Evolutionary conservation across 2,113 vertebrate species (phyloP), one percentile per base, ranked within the genome.

Genomic region (Amblyopsis rosae): DNA sequence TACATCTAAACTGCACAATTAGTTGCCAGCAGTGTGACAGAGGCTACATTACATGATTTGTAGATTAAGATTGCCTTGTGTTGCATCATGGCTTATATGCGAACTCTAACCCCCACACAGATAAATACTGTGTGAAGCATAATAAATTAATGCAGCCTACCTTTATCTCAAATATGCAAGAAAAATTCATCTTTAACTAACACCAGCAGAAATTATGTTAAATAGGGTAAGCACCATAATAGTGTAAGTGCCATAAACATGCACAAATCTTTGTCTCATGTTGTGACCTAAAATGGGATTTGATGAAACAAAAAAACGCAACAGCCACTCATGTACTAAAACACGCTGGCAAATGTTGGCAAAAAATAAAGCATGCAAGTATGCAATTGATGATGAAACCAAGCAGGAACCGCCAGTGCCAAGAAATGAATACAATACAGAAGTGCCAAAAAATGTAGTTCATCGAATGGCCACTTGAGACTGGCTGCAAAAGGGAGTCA

Each of bases 31-130:
- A 3, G 16, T 65, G 12, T 41, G 54, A 26, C 53, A 54, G 41
- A 58, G 16, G 35, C 35, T 3, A 35, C n/a, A 48, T 11, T 55
- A 4, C 1, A 11, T 49, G 48, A 46, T 45, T 46, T 41, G 62
- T 11, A 57, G 9, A 53, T 12, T 55, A 35, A 41, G 6, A 57
- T 56, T 57, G 12, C 59, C 33, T 55, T 12, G 7, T 4, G 13
- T 76, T 62, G 11, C 70, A 48, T 73, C 59, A 66, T 55, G 53
- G 4, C 35, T 62, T 58, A 1, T 17, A 19, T 12, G 57, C 6
- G 60, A 55, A 54, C 54, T 55, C 7, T 17, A 12, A 12, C 10
- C 13, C 11, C 9, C 7, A 63, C 11, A 51, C 45, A 10, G 51
- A 41, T 12, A 26, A 26, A 41, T 41, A 41, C 35, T 41, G 35